Percentiles rank a stretch among this genome's conserved stretches.
Conservation (phyloP, 1,140 invertebrate species). For the Patella vulgata region DNA sequence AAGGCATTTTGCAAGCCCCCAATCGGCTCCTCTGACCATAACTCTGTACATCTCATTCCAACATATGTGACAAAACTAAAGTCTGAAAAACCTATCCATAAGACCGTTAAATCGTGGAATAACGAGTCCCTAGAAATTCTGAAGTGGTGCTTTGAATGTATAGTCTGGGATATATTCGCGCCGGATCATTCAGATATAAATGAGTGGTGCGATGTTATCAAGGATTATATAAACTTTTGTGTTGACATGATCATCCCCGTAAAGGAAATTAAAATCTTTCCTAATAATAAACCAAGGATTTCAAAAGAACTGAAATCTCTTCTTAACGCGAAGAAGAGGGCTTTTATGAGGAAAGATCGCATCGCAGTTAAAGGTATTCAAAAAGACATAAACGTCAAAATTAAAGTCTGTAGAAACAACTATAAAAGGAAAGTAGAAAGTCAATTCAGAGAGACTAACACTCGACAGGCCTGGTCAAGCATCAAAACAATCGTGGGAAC, state of each 20-base stretch:
- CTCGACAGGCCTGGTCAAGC: too few relatives aligned
- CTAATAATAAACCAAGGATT: conserved; percentile 10
- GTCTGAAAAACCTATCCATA: neutral
- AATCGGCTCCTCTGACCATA: conserved; percentile 1
- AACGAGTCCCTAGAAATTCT: neutral
- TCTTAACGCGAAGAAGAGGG: conserved; percentile 9
- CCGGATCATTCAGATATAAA: neutral
- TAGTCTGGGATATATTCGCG: conserved; percentile 1
- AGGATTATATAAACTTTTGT: too few relatives aligned
- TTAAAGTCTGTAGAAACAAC: too few relatives aligned
- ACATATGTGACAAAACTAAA: conserved; percentile 6
- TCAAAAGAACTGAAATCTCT: too few relatives aligned
- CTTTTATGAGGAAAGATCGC: neutral
- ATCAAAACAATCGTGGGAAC: too few relatives aligned
- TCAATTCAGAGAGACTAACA: too few relatives aligned
- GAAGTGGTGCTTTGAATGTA: conserved; percentile 8
- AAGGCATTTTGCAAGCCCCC: neutral
- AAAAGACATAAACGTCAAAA: conserved; percentile 1
- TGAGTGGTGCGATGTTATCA: conserved; percentile 4
- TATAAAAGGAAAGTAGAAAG: too few relatives aligned
- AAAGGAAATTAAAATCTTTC: too few relatives aligned
- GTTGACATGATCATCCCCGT: too few relatives aligned
- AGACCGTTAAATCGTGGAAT: conserved; percentile 1
- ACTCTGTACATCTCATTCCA: conserved; percentile 9
- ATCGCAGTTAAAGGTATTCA: neutral